Evolutionary conservation across 92 coral and sea anemone species (phyloP).

Genomic region (Meandrina meandrites): DNA sequence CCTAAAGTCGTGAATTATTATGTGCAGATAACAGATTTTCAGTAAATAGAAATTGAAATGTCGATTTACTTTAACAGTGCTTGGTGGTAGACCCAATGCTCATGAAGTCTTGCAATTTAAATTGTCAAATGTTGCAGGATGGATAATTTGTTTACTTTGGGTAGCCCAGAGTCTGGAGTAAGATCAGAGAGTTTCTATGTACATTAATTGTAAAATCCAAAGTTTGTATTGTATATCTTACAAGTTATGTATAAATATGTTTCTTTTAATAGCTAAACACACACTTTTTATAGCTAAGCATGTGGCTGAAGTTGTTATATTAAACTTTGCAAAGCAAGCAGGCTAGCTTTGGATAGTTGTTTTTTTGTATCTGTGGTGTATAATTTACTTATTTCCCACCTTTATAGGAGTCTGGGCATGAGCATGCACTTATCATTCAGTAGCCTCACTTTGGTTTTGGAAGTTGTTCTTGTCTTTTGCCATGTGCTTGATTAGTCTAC

Average conservation of each 20-base stretch:
- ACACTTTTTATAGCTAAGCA: too few relatives aligned
- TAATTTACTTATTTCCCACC: too few relatives aligned
- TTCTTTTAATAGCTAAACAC: too few relatives aligned
- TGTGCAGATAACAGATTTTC: not conserved
- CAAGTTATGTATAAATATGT: not conserved
- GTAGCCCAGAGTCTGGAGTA: not conserved
- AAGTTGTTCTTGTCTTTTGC: too few relatives aligned
- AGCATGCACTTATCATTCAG: too few relatives aligned
- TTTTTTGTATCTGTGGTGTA: too few relatives aligned
- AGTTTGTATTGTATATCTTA: not conserved
- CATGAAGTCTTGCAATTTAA: constrained; percentile 59
- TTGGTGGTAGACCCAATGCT: constrained; percentile 26
- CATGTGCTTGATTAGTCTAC: too few relatives aligned
- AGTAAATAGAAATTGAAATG: not conserved
- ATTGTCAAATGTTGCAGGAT: not conserved
- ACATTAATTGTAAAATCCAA: not conserved
- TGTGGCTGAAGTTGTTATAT: not conserved
- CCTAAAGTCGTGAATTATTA: too few relatives aligned
- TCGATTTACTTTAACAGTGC: not conserved
- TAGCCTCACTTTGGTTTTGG: too few relatives aligned
- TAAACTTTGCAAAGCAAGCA: not conserved
- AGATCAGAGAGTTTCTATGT: not conserved
- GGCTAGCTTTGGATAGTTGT: too few relatives aligned
- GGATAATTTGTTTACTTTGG: constrained; percentile 14
- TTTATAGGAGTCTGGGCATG: too few relatives aligned